These are phyloP conservation scores for Drosophila siamana DNA, from an alignment of 2,888 invertebrate genomes.

Conservation along the genomic window DNA sequence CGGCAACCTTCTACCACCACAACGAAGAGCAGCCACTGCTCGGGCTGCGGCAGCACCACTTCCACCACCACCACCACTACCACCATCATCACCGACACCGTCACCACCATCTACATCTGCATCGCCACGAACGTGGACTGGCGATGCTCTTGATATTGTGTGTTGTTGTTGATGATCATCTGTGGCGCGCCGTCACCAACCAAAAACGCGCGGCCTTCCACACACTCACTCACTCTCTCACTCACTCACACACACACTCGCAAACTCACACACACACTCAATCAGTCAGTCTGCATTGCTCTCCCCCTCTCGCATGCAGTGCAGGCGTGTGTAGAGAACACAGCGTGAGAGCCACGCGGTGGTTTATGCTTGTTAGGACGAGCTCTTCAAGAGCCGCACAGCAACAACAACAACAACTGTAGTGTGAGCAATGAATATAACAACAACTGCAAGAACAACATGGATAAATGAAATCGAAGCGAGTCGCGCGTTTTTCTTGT, in stretches of 20 bases:
- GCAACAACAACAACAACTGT: slow-evolving; percentile 34
- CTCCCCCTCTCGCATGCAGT: slow-evolving; percentile 7
- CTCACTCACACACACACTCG: slow-evolving; percentile 12
- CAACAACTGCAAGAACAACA: slow-evolving; percentile 30
- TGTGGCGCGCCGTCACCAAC: slow-evolving; percentile 76
- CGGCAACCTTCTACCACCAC: slow-evolving; percentile 49
- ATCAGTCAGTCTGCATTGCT: no score
- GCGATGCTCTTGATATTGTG: slow-evolving; percentile 25
- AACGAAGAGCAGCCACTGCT: slow-evolving; percentile 10
- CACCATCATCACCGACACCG: background rate
- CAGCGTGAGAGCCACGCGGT: slow-evolving; percentile 65
- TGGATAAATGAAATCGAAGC: slow-evolving; percentile 36
- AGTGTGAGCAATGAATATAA: slow-evolving; percentile 21
- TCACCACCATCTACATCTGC: slow-evolving; percentile 14
- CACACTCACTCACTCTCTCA: slow-evolving; percentile 61
- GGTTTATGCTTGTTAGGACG: slow-evolving; percentile 68
- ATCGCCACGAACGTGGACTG: slow-evolving; percentile 10
- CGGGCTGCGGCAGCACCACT: slow-evolving; percentile 15
- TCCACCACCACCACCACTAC: slow-evolving; percentile 16
- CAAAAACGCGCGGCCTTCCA: slow-evolving; percentile 76
- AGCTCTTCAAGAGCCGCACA: slow-evolving; percentile 58
- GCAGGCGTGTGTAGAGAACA: slow-evolving; percentile 26
- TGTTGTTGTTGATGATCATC: slow-evolving; percentile 68
- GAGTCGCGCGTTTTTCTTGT: slow-evolving; percentile 43
- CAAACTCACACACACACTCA: slow-evolving; percentile 20